Evolutionary conservation across 2,113 vertebrate genomes (phyloP).

Genomic region (Anolis carolinensis): DNA sequence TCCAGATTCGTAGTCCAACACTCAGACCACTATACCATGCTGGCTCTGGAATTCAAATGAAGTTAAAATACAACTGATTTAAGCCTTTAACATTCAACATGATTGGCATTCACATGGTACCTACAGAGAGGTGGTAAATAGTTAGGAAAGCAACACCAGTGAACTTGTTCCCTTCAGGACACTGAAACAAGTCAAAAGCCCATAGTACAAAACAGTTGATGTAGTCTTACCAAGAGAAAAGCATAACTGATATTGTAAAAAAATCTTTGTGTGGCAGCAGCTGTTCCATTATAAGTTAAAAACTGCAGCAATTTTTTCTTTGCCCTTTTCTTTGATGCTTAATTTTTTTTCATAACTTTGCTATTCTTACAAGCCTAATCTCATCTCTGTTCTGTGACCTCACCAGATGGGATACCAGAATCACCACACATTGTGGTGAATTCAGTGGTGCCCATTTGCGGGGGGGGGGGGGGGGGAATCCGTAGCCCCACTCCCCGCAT

Average conservation of each 20-base stretch:
- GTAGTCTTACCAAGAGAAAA: constrained; percentile 53
- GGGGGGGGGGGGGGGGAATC: no score
- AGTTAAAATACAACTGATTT: constrained; percentile 28
- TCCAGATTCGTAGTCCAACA: no score
- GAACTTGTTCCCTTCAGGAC: constrained; percentile 25
- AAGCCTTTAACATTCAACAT: constrained; percentile 19
- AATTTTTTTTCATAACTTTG: constrained; percentile 40
- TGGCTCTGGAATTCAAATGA: background rate
- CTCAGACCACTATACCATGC: no score
- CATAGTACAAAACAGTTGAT: constrained; percentile 41
- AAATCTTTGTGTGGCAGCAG: constrained; percentile 44
- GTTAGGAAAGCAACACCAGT: background rate
- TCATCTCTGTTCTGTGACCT: constrained; percentile 23
- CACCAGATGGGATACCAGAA: no score
- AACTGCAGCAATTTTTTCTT: constrained; percentile 58
- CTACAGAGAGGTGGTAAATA: no score
- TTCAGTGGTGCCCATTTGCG: no score
- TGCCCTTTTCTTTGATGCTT: constrained; percentile 44
- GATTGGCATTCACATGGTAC: constrained; percentile 25
- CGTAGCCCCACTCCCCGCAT: no score
- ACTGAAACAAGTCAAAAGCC: constrained; percentile 56
- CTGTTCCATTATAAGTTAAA: constrained; percentile 45
- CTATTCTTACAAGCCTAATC: constrained; percentile 24
- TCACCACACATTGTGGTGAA: no score
- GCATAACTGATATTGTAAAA: constrained; percentile 69